Conservation (phyloP, 2,113 vertebrate species). For the Sapayoa aenigma region DNA sequence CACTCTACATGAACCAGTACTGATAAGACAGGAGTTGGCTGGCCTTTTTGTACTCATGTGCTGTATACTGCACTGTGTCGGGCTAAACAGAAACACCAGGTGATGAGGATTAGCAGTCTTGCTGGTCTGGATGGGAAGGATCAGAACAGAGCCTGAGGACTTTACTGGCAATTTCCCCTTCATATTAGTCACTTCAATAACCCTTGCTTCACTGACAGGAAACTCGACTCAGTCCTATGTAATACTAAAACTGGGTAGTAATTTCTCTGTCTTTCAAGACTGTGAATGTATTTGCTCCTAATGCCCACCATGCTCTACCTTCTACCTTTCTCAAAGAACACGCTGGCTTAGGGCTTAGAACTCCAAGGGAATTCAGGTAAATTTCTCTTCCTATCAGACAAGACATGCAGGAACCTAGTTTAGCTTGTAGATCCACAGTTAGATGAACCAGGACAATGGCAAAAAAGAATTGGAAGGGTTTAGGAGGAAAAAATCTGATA, state of each 20-base stretch:
- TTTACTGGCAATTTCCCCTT: neutral
- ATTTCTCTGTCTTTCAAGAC: neutral
- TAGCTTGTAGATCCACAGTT: neutral
- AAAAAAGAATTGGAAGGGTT: neutral
- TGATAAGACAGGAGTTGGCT: neutral
- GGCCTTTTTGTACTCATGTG: neutral
- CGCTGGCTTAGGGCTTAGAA: neutral
- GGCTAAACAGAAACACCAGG: neutral
- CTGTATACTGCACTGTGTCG: neutral
- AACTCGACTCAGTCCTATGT: neutral
- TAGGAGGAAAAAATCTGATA: neutral
- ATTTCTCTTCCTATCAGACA: neutral
- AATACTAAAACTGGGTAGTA: neutral
- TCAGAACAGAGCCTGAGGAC: neutral
- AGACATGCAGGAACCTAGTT: neutral
- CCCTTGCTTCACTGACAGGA: neutral
- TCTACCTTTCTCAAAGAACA: neutral
- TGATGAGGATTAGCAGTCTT: neutral
- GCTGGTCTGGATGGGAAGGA: neutral
- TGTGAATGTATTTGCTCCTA: neutral
- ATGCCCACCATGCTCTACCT: neutral
- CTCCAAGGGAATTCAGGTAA: neutral
- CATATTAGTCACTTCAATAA: neutral
- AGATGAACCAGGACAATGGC: neutral
- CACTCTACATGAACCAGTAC: neutral